Evolutionary conservation across 2,797 vertebrate genomes (phyloP).

Genomic region (Semaprochilodus insignis): DNA sequence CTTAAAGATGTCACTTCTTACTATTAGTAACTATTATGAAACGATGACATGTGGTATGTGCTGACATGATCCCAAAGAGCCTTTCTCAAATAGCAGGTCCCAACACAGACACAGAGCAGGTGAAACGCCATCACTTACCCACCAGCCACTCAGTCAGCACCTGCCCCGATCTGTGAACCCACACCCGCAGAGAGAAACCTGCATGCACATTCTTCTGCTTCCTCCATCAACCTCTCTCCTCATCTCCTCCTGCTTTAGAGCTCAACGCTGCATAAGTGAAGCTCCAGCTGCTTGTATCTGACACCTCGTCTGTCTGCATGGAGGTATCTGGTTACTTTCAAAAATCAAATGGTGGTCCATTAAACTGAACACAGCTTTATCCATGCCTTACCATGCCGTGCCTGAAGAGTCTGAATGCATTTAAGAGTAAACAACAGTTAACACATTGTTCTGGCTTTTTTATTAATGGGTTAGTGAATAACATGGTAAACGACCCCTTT

Average conservation of each 20-base stretch:
- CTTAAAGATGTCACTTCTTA: constrained; percentile 31
- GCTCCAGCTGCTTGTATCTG: constrained; percentile 46
- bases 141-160: constrained; percentile 51
- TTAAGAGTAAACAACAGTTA: constrained; percentile 24
- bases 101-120: constrained; percentile 29
- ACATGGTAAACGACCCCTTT: background rate
- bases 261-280: constrained; percentile 38
- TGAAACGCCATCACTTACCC: constrained; percentile 51
- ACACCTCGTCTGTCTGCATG: constrained; percentile 52
- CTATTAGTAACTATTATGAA: constrained; percentile 36
- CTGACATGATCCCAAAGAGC: constrained; percentile 39
- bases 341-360: constrained; percentile 30
- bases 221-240: constrained; percentile 34
- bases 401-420: constrained; percentile 2
- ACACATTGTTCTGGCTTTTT: constrained; percentile 18
- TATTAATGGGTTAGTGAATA: constrained; percentile 32
- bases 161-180: constrained; percentile 27
- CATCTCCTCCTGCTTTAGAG: constrained; percentile 11
- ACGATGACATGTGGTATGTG: constrained; percentile 57
- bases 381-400: background rate
- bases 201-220: constrained; percentile 33
- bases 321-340: constrained; percentile 42
- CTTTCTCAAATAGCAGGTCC: constrained; percentile 5
- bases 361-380: constrained; percentile 32
- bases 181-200: constrained; percentile 14